phyloP scores from a whole-genome alignment of 2,888 invertebrate genomes.

The Trichopria drosophilae region DNA sequence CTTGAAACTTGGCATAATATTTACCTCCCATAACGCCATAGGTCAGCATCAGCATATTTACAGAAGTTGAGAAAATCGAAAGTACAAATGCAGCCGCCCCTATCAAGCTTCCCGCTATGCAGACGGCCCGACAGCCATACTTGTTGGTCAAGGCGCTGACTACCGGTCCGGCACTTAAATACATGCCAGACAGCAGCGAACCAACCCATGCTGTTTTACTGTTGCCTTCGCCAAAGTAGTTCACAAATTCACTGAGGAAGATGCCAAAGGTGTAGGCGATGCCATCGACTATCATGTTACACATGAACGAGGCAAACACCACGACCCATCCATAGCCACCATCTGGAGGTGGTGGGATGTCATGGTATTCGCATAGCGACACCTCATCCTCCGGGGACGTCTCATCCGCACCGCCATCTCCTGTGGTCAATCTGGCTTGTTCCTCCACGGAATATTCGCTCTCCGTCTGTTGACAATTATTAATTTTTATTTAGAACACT shows the following conservation, averaged over 20 bases:
- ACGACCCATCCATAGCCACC: slow-evolving; percentile 95
- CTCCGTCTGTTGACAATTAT: slow-evolving; percentile 84
- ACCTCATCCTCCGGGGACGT: slow-evolving; percentile 61
- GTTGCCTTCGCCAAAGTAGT: slow-evolving; percentile 81
- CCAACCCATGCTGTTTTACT: slow-evolving; percentile 93
- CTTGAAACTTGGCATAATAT: not conserved
- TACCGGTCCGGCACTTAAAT: slow-evolving; percentile 91
- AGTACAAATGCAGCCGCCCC: slow-evolving; percentile 83
- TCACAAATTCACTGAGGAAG: slow-evolving; percentile 79
- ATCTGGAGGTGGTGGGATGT: slow-evolving; percentile 84
- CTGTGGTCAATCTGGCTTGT: slow-evolving; percentile 75
- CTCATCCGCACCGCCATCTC: slow-evolving; percentile 68
- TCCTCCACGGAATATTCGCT: slow-evolving; percentile 86
- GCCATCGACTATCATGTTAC: slow-evolving; percentile 97
- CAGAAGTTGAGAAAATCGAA: slow-evolving; percentile 83
- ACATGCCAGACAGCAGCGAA: slow-evolving; percentile 92
- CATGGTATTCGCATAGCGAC: slow-evolving; percentile 72
- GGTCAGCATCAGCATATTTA: slow-evolving; percentile 87
- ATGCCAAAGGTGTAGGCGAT: slow-evolving; percentile 99
- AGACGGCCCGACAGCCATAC: slow-evolving; percentile 91
- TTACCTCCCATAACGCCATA: slow-evolving; percentile 92
- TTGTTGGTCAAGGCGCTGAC: slow-evolving; percentile 95
- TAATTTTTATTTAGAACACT: too few relatives aligned
- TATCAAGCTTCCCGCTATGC: slow-evolving; percentile 87
- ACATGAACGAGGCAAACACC: slow-evolving; percentile 94